Evolutionary conservation across 53 echinoderm and acorn worm species (phyloP).

Genomic region (Crossaster papposus): DNA sequence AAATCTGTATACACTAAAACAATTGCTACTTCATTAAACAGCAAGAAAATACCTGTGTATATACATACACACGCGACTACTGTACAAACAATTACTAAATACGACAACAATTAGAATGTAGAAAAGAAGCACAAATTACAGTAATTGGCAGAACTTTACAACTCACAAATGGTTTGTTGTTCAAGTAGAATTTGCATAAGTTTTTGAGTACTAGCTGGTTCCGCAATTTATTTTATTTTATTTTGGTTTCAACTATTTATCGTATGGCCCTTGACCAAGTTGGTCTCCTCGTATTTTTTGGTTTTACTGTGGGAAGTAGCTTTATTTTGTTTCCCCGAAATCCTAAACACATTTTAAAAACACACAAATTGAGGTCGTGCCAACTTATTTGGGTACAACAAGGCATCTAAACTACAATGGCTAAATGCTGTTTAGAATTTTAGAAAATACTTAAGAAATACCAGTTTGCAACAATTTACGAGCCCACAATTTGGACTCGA

Average conservation of each 20-base stretch:
- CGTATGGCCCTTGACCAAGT: no score
- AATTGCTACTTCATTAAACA: neutral
- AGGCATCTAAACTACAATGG: neutral
- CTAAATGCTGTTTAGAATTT: neutral
- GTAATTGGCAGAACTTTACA: neutral
- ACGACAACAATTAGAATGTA: neutral
- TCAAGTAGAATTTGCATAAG: neutral
- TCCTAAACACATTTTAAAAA: no score
- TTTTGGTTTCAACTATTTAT: no score
- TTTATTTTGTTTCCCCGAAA: no score
- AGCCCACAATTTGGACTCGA: no score
- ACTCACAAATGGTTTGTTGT: neutral
- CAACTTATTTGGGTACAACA: no score
- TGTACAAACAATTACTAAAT: neutral
- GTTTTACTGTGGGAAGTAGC: no score
- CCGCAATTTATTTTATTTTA: neutral
- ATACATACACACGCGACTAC: neutral
- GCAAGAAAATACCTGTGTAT: neutral
- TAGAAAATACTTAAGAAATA: no score
- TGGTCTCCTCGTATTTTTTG: no score
- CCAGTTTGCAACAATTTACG: no score
- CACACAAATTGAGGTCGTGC: no score
- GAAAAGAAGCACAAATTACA: neutral
- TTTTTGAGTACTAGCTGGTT: neutral
- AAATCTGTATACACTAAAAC: slow-evolving; percentile 1